A percentile compares a stretch with the other conserved stretches of the same genome.
phyloP scores from a whole-genome alignment of 2,888 invertebrate species.

The Volucella inanis region DNA sequence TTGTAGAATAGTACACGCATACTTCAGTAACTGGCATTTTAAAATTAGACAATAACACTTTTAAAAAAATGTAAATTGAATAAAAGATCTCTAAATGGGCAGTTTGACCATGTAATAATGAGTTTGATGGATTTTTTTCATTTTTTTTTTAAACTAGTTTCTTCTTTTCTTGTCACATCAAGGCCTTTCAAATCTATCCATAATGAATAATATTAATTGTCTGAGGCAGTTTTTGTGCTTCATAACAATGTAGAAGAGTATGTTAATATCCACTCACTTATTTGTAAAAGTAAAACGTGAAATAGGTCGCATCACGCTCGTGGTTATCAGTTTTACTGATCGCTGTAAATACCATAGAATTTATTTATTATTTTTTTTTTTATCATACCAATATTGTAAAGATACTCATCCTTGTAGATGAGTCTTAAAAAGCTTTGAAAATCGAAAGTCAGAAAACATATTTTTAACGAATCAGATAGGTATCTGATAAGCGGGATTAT shows the following conservation, averaged over 20 bases:
- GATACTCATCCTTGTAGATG: too few species aligned
- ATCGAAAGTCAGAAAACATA: too few species aligned
- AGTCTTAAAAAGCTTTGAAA: too few species aligned
- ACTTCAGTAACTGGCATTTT: not conserved
- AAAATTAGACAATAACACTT: not conserved
- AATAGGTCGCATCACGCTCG: too few species aligned
- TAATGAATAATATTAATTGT: not conserved
- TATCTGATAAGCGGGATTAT: too few species aligned
- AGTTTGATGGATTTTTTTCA: conserved; percentile 1
- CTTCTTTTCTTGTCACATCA: not conserved
- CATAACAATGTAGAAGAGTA: not conserved
- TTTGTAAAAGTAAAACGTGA: not conserved
- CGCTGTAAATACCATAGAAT: too few species aligned
- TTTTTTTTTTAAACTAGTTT: not conserved
- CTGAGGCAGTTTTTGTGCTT: not conserved
- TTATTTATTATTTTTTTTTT: too few species aligned
- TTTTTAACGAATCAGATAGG: too few species aligned
- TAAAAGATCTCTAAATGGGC: not conserved
- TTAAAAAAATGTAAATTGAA: not conserved
- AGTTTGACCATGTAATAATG: conserved; percentile 16
- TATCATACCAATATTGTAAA: too few species aligned
- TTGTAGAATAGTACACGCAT: not conserved
- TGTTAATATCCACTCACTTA: not conserved
- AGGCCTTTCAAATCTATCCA: conserved; percentile 17
- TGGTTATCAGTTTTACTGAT: too few species aligned